Percentiles rank a stretch among this genome's conserved stretches.
Conservation (phyloP, 2,113 vertebrate species). For the Zeus faber region DNA sequence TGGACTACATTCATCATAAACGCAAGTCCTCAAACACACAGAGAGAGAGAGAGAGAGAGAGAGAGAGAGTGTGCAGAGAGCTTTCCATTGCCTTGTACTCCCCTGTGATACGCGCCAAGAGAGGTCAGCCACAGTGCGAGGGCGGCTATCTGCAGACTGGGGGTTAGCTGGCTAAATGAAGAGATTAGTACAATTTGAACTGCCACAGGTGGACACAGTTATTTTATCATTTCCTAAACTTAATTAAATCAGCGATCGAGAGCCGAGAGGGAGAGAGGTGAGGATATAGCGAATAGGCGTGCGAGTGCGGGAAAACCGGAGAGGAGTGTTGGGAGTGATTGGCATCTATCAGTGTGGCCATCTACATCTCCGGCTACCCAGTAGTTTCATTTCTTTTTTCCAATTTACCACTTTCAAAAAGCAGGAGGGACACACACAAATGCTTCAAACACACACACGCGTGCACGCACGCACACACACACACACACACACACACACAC, state of each 20-base stretch:
- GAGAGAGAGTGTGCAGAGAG: too few relatives aligned
- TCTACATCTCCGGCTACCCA: constrained; percentile 23
- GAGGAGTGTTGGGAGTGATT: constrained; percentile 8
- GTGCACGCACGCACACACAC: constrained; percentile 31
- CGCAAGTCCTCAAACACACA: not conserved
- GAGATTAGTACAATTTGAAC: constrained; percentile 55
- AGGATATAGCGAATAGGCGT: constrained; percentile 3
- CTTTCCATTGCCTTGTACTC: too few relatives aligned
- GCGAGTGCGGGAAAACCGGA: not conserved
- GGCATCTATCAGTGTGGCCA: constrained; percentile 34
- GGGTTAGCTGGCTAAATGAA: constrained; percentile 46
- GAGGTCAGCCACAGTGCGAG: constrained; percentile 50
- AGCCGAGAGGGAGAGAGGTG: constrained; percentile 19
- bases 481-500: constrained; percentile 3
- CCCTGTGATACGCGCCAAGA: constrained; percentile 13
- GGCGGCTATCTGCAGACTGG: constrained; percentile 46
- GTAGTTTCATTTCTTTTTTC: constrained; percentile 57
- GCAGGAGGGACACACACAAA: too few relatives aligned
- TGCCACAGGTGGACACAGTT: constrained; percentile 66
- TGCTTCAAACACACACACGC: too few relatives aligned
- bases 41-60: constrained; percentile 4
- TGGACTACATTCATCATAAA: not conserved
- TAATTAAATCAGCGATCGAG: constrained; percentile 61
- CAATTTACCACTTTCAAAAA: constrained; percentile 41
- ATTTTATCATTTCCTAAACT: constrained; percentile 68